Evolutionary conservation across 2,113 vertebrate species (phyloP), one percentile per base, ranked within the genome.

Genomic region (Platysteira castanea): DNA sequence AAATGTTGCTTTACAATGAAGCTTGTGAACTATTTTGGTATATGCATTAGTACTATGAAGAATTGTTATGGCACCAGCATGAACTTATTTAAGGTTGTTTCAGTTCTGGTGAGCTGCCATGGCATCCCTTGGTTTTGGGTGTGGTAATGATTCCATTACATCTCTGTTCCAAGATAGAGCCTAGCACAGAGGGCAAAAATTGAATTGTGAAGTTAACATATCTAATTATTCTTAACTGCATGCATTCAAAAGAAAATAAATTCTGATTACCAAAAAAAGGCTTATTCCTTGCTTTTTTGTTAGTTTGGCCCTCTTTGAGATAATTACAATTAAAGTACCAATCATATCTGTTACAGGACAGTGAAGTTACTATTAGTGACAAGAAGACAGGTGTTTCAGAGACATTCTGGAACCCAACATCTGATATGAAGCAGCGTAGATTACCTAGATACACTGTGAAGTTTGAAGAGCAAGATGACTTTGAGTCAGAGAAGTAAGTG

Each of bases 331-430:
- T 73, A 42, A 89, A 52, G 47, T 83, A 79, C 87, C 53, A 86
- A 53, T 53, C 49, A 69, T 80, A 39, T 92, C 52, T 82, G n/a
- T 97, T 97, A 68, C 95, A 99, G 99, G 99, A 99, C 98, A 99
- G 99, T 91, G 99, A 99, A 98, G 98, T 99, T 97, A 98, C 98
- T 97, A 99, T 99, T 95, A 99, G 98, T 77, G 99, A 99, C 87
- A 99, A 99, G 97, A 99, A 99, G 98, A 99, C 99, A 4, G 99
- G 98, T 50, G 97, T 98, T 68, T 96, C 98, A 59, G 99, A 99
- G 74, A 98, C 97, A 3, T 99, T 99, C 97, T 99, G 99, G 99
- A 98, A 99, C 94, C 99, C 99, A 2, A 99, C 99, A 1, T 95
- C 97, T 15, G 99, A 99, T 13, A 98, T 99, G 71, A 98, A 98